Evolutionary conservation across 1,140 invertebrate species (phyloP).

Genomic region (Lamellibrachia luymesi): DNA sequence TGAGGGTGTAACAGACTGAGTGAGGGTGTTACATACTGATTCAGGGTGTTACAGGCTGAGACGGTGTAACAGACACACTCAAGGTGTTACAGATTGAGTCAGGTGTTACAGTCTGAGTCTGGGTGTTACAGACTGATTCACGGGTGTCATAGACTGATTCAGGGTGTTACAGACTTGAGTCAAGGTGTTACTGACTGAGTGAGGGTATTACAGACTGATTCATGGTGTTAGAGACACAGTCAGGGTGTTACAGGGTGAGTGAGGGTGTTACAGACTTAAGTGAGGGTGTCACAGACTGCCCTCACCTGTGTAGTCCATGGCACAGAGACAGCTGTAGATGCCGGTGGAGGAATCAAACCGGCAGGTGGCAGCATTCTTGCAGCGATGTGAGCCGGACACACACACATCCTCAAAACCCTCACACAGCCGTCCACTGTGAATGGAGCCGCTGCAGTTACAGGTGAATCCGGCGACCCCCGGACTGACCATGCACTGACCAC

Average conservation of each 20-base stretch:
- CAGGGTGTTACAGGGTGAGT: not conserved
- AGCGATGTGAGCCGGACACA: not conserved
- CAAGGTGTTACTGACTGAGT: not conserved
- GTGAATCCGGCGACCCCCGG: not conserved
- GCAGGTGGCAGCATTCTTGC: not conserved
- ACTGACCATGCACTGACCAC: conserved; percentile 3
- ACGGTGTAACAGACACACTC: not conserved
- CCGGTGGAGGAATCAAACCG: not conserved
- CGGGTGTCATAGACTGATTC: not conserved
- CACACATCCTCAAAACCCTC: not conserved
- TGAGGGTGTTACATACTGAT: not conserved
- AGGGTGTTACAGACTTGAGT: not conserved
- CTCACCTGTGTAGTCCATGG: not conserved
- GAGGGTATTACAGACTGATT: not conserved
- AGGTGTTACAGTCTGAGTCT: not conserved
- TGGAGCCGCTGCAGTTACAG: conserved; percentile 7
- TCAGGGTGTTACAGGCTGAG: not conserved
- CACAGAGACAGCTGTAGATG: not conserved
- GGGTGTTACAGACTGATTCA: not conserved
- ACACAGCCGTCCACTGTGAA: not conserved
- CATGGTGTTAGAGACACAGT: not conserved
- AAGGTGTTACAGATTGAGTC: not conserved
- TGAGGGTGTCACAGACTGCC: not conserved
- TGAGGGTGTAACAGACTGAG: not conserved
- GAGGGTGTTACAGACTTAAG: not conserved